A percentile compares a stretch with the other conserved stretches of the same genome.
Evolutionary conservation across 2,888 invertebrate genomes (phyloP).

Genomic region (Archips xylosteana): DNA sequence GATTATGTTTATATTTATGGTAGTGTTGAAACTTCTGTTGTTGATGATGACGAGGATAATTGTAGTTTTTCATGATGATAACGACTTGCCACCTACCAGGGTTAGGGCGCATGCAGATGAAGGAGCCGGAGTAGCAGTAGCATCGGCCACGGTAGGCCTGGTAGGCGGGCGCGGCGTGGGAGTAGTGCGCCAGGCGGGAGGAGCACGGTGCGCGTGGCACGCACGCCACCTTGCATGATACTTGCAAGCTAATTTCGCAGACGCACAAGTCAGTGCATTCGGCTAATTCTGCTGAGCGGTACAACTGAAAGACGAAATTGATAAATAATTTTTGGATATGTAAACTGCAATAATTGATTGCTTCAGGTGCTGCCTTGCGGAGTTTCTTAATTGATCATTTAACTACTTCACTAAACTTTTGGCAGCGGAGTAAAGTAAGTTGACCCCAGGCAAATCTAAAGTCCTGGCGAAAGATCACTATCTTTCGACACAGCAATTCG

Average conservation of each 20-base stretch:
- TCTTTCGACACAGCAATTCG: too few relatives aligned
- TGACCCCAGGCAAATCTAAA: too few relatives aligned
- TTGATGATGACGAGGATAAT: too few relatives aligned
- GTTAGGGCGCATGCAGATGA: conserved; percentile 95
- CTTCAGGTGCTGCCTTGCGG: too few relatives aligned
- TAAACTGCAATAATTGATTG: too few relatives aligned
- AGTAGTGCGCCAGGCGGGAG: conserved; percentile 95
- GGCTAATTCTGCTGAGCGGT: conserved; percentile 92
- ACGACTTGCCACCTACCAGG: conserved; percentile 64
- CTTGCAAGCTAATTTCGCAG: conserved; percentile 90
- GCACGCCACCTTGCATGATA: conserved; percentile 95
- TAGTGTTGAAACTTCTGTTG: too few relatives aligned
- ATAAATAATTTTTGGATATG: too few relatives aligned
- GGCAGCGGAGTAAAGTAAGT: too few relatives aligned
- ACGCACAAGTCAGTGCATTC: conserved; percentile 96
- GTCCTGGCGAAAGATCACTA: too few relatives aligned
- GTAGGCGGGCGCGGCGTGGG: conserved; percentile 95
- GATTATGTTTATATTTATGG: too few relatives aligned
- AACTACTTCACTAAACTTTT: too few relatives aligned
- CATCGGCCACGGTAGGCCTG: conserved; percentile 95
- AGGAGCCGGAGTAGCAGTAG: conserved; percentile 95
- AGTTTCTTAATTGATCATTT: too few relatives aligned
- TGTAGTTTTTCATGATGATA: neutral
- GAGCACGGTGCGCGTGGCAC: conserved; percentile 95
- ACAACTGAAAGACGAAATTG: conserved; percentile 84